phyloP scores from a whole-genome alignment of 1,140 invertebrate species.

The Amphibalanus amphitrite region DNA sequence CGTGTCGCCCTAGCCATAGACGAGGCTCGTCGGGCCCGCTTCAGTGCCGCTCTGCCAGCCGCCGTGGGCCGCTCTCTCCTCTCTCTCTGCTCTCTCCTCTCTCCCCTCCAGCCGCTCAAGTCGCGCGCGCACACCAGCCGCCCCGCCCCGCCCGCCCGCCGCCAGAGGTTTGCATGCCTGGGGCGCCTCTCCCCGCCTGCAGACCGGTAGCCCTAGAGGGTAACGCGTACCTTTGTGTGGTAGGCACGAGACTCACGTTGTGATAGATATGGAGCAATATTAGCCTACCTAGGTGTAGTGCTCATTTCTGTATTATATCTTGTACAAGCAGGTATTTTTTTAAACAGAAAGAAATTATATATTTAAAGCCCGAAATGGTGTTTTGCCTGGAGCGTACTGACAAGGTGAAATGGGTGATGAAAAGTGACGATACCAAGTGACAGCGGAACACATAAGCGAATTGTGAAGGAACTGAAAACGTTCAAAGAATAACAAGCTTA shows the following conservation, averaged over 20 bases:
- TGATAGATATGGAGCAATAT: slow-evolving; percentile 2
- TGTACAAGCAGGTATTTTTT: slow-evolving; percentile 2
- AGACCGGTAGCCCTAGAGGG: not conserved
- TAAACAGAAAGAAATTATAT: slow-evolving; percentile 1
- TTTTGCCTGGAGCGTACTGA: not conserved
- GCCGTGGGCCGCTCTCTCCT: no score
- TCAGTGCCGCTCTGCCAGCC: not conserved
- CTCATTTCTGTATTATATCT: slow-evolving; percentile 2
- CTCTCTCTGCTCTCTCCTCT: no score
- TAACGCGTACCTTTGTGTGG: not conserved
- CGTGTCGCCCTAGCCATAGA: not conserved
- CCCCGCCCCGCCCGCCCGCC: no score
- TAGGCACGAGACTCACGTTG: not conserved
- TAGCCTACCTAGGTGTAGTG: not conserved
- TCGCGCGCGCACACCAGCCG: no score
- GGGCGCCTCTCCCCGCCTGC: no score
- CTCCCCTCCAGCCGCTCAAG: no score
- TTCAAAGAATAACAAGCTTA: no score
- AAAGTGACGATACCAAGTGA: no score
- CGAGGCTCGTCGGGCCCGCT: not conserved
- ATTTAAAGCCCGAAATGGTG: not conserved
- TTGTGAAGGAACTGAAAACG: no score
- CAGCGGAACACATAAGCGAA: no score
- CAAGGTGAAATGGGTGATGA: no score
- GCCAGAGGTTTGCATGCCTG: no score